Base-by-base conservation (phyloP, 2,888 invertebrate species). In the Athrips mouffetella region DNA sequence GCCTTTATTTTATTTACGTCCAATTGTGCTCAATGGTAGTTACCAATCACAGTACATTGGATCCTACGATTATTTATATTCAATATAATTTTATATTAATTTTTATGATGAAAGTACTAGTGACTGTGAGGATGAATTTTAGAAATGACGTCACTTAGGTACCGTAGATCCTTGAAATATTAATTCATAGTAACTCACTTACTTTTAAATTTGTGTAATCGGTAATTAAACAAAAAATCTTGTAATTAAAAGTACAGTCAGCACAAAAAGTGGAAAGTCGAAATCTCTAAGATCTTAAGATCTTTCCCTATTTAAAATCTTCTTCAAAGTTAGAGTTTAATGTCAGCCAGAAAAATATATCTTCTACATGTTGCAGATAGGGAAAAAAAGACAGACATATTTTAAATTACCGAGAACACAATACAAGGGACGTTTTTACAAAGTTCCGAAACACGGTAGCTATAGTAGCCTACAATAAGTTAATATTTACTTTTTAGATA, bases 401-500 rank as follows among this genome's bases (percentile, higher is more conserved):
- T 30, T 10, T 31, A 1, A 31, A 5, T 13, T 33, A 33, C 33
- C 16, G 33, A 13, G 16, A 13, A 33, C 33, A 33, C 33, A 15
- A 13, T 11, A 16, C 16, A 33, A 15, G 54, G 63, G 66, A 68
- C 67, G 68, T 67, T 59, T 65, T 71, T 70, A 63, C 39, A 65
- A 62, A 58, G 60, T 70, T 67, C 62, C 67, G 67, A 67, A 65
- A 44, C 29, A 44, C 21, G 30, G 59, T 68, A 63, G 64, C 64
- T 71, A 72, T 74, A 67, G 53, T 63, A 73, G 70, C 78, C 78
- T 80, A 80, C 65, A 73, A 76, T 83, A 81, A 75, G 76, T 78
- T 76, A 73, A 76, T 80, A 85, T 81, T 81, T 77, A 80, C 76
- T 77, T 78, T 81, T 81, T 77, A 80, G 76, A 77, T 78, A 81